These are phyloP conservation scores for Homalodisca vitripennis DNA, from an alignment of 1,140 invertebrate species.

Conservation along the genomic window DNA sequence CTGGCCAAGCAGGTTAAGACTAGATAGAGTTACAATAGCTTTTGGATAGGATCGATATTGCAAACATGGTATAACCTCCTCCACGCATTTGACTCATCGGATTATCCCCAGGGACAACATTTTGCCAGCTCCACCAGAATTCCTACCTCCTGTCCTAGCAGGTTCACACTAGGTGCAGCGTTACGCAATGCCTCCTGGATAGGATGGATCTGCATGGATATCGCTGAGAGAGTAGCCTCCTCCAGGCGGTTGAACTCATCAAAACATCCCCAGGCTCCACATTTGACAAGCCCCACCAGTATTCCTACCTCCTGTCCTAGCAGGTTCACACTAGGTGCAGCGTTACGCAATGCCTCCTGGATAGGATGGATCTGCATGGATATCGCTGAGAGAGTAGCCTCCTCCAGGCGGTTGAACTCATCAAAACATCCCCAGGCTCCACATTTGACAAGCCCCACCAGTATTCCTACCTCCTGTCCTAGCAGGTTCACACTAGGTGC, in stretches of 20 bases:
- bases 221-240: slow-evolving; percentile 85
- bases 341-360: slow-evolving; percentile 77
- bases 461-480: slow-evolving; percentile 81
- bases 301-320: slow-evolving; percentile 76
- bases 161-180: slow-evolving; percentile 57
- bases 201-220: slow-evolving; percentile 86
- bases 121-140: too few species aligned
- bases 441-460: slow-evolving; percentile 88
- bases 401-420: slow-evolving; percentile 95
- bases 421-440: slow-evolving; percentile 99
- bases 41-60: too few species aligned
- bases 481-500: slow-evolving; percentile 61
- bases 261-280: slow-evolving; percentile 98
- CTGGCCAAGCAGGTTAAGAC: too few species aligned
- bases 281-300: slow-evolving; percentile 86
- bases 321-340: slow-evolving; percentile 59
- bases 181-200: slow-evolving; percentile 83
- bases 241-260: slow-evolving; percentile 97
- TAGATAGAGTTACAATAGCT: too few species aligned
- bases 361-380: slow-evolving; percentile 89
- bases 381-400: slow-evolving; percentile 86
- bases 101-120: too few species aligned
- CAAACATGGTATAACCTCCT: too few species aligned
- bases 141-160: slow-evolving; percentile 71
- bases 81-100: too few species aligned